phyloP scores from a whole-genome alignment of 2,113 vertebrate genomes.

The Pionites leucogaster region DNA sequence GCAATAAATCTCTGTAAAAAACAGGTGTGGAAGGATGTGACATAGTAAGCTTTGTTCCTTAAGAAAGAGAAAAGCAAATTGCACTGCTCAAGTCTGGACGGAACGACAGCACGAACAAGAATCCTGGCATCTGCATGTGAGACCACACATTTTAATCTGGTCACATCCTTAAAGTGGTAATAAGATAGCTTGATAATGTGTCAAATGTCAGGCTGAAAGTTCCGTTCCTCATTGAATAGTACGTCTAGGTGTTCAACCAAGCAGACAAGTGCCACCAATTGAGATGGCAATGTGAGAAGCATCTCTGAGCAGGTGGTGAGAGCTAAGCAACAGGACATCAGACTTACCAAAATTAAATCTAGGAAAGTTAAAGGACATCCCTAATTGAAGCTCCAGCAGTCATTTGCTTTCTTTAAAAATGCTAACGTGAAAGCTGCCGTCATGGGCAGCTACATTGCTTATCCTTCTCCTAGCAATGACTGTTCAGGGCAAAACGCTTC shows the following conservation, averaged over 20 bases:
- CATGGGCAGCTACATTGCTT: background rate
- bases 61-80: background rate
- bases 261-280: background rate
- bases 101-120: background rate
- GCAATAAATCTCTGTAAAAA: background rate
- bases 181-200: conserved; percentile 40
- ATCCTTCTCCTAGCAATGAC: background rate
- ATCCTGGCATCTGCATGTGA: conserved; percentile 30
- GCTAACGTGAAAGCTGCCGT: background rate
- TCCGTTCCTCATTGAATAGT: background rate
- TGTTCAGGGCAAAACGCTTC: background rate
- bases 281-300: conserved; percentile 4
- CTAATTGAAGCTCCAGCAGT: background rate
- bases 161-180: conserved; percentile 44
- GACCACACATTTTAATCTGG: conserved; percentile 41
- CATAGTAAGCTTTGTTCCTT: background rate
- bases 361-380: background rate
- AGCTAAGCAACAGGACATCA: background rate
- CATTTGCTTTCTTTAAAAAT: background rate
- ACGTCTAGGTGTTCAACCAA: background rate
- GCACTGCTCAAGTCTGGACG: background rate
- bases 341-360: background rate
- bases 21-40: background rate
- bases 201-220: conserved; percentile 29
- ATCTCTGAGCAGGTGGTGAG: conserved; percentile 20